These are phyloP conservation scores for Porites cylindrica DNA, from an alignment of 92 coral and sea anemone genomes.

Conservation along the genomic window DNA sequence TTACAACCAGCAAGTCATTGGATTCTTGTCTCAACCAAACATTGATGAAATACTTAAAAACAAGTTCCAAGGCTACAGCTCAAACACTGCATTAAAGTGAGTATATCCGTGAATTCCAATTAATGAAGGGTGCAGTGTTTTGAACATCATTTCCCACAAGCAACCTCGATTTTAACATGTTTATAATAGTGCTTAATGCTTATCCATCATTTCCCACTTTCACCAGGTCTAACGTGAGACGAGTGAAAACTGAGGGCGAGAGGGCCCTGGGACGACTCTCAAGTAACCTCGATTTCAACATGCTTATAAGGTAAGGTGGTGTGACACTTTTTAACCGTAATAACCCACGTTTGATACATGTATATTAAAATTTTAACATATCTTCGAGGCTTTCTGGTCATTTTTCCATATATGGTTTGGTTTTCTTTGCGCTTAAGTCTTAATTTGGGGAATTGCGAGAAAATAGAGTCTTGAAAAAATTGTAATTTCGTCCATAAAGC, in stretches of 20 bases:
- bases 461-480: no score
- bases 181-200: background rate
- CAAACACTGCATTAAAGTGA: slow-evolving; percentile 86
- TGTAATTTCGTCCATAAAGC: no score
- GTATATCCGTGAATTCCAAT: slow-evolving; percentile 17
- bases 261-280: slow-evolving; percentile 90
- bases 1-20: slow-evolving; percentile 95
- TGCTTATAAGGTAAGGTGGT: slow-evolving; percentile 81
- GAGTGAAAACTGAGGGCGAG: slow-evolving; percentile 90
- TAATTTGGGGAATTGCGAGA: no score
- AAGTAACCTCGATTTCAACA: slow-evolving; percentile 89
- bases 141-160: background rate
- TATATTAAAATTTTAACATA: no score
- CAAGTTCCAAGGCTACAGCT: slow-evolving; percentile 76
- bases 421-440: no score
- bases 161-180: no score
- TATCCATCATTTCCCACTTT: background rate
- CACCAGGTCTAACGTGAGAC: slow-evolving; percentile 84
- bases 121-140: background rate
- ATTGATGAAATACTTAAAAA: slow-evolving; percentile 79
- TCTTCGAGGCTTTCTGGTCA: no score
- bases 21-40: slow-evolving; percentile 87
- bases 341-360: background rate
- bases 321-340: background rate
- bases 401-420: no score